A percentile compares a stretch with the other conserved stretches of the same genome.
Conservation (phyloP, 1,140 invertebrate species). For the Drosophila parvula region DNA sequence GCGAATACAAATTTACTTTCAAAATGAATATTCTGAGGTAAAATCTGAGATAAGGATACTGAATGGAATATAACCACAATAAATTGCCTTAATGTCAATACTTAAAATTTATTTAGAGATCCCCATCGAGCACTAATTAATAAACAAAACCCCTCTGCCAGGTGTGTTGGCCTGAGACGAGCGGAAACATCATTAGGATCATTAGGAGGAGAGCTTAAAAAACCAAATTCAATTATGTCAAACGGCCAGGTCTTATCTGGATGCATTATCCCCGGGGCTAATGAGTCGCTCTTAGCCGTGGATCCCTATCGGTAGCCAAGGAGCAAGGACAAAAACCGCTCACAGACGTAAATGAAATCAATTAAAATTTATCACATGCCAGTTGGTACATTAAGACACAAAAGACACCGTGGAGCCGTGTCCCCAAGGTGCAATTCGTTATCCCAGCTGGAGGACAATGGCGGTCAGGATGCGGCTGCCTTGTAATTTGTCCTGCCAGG, state of each 20-base stretch:
- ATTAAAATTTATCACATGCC: conserved; percentile 79
- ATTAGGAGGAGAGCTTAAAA: conserved; percentile 24
- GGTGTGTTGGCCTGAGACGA: background rate
- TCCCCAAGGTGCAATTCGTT: conserved; percentile 81
- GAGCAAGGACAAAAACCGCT: conserved; percentile 25
- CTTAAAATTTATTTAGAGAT: background rate
- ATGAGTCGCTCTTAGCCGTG: conserved; percentile 52
- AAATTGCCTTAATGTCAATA: conserved; percentile 7
- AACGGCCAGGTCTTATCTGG: conserved; percentile 62
- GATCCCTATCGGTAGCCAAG: conserved; percentile 51
- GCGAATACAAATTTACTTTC: too few relatives aligned
- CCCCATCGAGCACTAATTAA: background rate
- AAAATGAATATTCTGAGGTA: background rate
- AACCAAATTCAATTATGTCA: conserved; percentile 77
- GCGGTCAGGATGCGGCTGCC: conserved; percentile 73
- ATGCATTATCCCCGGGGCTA: conserved; percentile 73
- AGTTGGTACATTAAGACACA: conserved; percentile 70
- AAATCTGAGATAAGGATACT: background rate
- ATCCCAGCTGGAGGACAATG: conserved; percentile 73
- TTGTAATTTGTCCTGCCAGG: conserved; percentile 73
- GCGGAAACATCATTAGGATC: conserved; percentile 28
- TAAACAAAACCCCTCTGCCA: conserved; percentile 6
- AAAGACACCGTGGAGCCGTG: conserved; percentile 27
- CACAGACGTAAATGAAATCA: conserved; percentile 68
- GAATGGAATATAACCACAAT: background rate